phyloP scores from a whole-genome alignment of 2,888 invertebrate species.

The Ischnura elegans region DNA sequence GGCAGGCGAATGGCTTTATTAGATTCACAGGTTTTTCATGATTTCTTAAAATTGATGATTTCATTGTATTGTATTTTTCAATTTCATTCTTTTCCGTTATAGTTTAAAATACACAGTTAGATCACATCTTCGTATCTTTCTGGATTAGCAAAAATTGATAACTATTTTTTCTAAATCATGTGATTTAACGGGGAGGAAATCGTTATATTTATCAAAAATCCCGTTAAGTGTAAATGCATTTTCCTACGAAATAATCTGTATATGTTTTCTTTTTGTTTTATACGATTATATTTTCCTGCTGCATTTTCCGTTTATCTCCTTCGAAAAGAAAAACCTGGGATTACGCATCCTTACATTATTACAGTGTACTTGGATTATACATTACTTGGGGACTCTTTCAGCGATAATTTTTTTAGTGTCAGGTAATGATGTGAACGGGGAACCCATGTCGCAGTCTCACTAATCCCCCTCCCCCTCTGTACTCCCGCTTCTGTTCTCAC shows the following conservation, averaged over 20 bases:
- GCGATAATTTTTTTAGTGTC: background rate
- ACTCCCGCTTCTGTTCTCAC: too few relatives aligned
- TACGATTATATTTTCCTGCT: background rate
- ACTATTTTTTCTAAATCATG: too few relatives aligned
- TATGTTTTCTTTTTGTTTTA: background rate
- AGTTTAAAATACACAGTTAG: too few relatives aligned
- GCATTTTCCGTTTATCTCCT: background rate
- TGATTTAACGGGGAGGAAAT: background rate
- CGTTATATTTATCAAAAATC: background rate
- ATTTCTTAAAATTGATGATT: too few relatives aligned
- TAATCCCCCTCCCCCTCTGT: background rate
- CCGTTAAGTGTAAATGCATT: background rate
- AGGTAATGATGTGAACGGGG: background rate
- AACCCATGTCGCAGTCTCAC: background rate
- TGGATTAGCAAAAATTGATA: too few relatives aligned
- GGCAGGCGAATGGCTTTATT: too few relatives aligned
- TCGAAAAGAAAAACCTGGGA: background rate
- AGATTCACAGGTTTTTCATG: too few relatives aligned
- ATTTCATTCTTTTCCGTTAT: too few relatives aligned
- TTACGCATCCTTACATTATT: background rate
- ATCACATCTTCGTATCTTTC: too few relatives aligned
- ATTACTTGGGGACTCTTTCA: background rate
- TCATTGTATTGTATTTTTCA: too few relatives aligned
- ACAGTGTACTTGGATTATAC: background rate
- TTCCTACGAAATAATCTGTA: background rate